These are phyloP conservation scores for Pachyramphus minor DNA, from an alignment of 2,113 vertebrate species.

Conservation along the genomic window DNA sequence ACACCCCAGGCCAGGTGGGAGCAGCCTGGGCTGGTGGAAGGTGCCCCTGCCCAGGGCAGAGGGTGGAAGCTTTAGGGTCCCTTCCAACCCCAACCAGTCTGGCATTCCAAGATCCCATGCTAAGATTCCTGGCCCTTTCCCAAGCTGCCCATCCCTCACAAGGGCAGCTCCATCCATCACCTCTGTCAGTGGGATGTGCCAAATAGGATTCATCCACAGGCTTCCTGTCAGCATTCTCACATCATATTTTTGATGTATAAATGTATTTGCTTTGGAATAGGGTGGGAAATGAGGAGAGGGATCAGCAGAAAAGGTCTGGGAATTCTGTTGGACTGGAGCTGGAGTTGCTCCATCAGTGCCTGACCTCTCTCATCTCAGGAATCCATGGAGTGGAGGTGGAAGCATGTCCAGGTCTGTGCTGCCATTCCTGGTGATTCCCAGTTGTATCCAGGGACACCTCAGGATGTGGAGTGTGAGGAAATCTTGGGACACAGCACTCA, in stretches of 20 bases:
- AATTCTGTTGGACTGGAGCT: neutral
- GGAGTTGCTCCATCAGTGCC: accelerated
- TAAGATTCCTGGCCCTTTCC: neutral
- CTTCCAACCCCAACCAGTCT: neutral
- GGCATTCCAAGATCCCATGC: neutral
- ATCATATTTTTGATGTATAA: neutral
- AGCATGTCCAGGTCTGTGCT: neutral
- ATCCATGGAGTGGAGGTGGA: accelerated
- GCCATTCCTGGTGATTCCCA: accelerated
- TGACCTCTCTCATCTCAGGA: neutral
- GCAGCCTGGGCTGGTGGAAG: neutral
- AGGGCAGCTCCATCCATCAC: neutral
- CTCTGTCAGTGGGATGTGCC: neutral
- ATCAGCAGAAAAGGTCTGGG: neutral
- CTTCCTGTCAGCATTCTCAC: neutral
- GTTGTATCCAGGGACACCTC: neutral
- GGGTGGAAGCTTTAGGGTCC: neutral
- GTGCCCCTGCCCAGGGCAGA: neutral
- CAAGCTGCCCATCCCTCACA: neutral
- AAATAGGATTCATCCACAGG: neutral
- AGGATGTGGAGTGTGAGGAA: neutral
- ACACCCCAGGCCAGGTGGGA: neutral
- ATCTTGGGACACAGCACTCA: accelerated
- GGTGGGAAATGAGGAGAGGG: neutral
- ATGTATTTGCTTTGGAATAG: neutral